phyloP scores from a whole-genome alignment of 2,888 invertebrate species.

The Lysandra bellargus region DNA sequence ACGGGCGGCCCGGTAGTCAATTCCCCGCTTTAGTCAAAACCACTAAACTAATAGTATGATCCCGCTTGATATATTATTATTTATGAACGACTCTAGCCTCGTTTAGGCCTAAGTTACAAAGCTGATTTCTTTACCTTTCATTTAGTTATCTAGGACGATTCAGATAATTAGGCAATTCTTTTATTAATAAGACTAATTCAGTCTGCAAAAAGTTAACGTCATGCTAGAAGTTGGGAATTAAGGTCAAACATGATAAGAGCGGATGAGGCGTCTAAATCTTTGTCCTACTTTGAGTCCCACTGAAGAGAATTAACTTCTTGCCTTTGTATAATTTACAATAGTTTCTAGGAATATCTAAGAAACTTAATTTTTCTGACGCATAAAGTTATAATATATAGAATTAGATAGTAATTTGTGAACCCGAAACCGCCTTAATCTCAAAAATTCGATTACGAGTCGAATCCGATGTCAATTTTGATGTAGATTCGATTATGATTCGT shows the following conservation, averaged over 20 bases:
- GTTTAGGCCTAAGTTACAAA: not conserved
- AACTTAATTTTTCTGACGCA: not conserved
- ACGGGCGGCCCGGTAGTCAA: too few species aligned
- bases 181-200: conserved; percentile 4
- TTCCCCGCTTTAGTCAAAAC: too few species aligned
- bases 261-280: conserved; percentile 36
- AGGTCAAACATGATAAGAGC: conserved; percentile 37
- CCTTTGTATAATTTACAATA: conserved; percentile 64
- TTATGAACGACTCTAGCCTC: too few species aligned
- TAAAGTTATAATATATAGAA: not conserved
- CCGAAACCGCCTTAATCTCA: too few species aligned
- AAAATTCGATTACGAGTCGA: too few species aligned
- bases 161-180: conserved; percentile 9
- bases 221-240: conserved; percentile 46
- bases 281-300: conserved; percentile 49
- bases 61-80: too few species aligned
- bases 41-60: too few species aligned
- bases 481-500: too few species aligned
- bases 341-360: conserved; percentile 27
- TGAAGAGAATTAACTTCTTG: conserved; percentile 61
- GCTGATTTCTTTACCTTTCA: not conserved
- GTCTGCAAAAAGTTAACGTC: conserved; percentile 22
- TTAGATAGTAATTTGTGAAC: too few species aligned
- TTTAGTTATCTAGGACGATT: not conserved
- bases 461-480: too few species aligned